Conservation (phyloP, 2,888 invertebrate species). For the Cantharis flavilabris region DNA sequence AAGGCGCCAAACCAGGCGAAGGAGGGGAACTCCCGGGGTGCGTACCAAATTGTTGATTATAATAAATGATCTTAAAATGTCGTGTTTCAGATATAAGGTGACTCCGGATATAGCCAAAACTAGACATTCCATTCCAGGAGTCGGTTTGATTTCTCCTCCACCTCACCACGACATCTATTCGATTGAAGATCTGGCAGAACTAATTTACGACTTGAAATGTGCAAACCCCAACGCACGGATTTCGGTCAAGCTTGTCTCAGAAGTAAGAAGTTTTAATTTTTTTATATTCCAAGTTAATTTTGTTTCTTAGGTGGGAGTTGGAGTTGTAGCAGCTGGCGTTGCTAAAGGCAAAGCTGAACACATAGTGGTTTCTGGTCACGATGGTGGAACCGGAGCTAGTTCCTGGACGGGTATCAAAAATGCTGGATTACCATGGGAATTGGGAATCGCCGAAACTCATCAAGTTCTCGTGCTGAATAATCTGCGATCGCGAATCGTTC, state of each 20-base stretch:
- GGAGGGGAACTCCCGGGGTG: conserved; percentile 92
- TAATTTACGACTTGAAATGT: conserved; percentile 97
- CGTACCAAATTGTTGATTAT: conserved; percentile 1
- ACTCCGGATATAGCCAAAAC: conserved; percentile 94
- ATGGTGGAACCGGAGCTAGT: conserved; percentile 98
- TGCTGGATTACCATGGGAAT: conserved; percentile 98
- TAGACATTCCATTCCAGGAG: conserved; percentile 94
- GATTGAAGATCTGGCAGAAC: conserved; percentile 96
- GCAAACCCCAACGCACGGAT: conserved; percentile 95
- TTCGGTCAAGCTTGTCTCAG: conserved; percentile 97
- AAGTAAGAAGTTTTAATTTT: conserved; percentile 53
- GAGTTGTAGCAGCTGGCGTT: conserved; percentile 98
- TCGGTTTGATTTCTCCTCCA: conserved; percentile 97
- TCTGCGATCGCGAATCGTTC: conserved; percentile 86
- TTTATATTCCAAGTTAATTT: background rate
- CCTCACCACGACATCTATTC: conserved; percentile 99
- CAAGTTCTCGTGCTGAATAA: conserved; percentile 95
- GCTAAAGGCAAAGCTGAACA: conserved; percentile 99
- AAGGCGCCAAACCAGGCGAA: conserved; percentile 99
- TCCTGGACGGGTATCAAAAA: conserved; percentile 99
- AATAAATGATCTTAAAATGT: conserved; percentile 4
- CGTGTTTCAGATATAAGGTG: conserved; percentile 68
- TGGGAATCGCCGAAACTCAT: conserved; percentile 98
- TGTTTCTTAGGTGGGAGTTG: conserved; percentile 78
- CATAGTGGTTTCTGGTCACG: conserved; percentile 98